These are phyloP conservation scores for Opisthocomus hoazin DNA, from an alignment of 2,113 vertebrate genomes.

Conservation along the genomic window DNA sequence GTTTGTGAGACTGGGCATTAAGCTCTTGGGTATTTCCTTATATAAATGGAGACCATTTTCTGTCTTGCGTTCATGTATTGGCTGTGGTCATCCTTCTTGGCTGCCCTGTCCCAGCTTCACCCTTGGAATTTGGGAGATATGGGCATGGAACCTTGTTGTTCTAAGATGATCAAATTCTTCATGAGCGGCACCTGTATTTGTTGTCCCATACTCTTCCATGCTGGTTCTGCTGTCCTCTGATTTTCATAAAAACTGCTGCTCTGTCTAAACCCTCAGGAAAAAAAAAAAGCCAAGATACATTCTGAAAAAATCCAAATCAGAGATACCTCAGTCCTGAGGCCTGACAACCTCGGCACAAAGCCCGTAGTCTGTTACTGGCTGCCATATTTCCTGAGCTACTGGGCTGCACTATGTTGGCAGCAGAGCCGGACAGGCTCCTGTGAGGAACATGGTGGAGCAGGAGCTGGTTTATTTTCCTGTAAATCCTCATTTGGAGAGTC, in stretches of 20 bases:
- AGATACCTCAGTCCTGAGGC: no score
- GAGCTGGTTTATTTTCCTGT: neutral
- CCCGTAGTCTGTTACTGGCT: neutral
- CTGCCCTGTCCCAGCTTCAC: rapidly evolving
- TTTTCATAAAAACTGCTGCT: neutral
- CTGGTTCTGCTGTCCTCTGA: neutral
- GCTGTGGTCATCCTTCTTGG: neutral
- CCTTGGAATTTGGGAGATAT: neutral
- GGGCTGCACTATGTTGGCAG: neutral
- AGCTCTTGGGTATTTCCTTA: neutral
- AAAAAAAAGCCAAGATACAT: neutral
- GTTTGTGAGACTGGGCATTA: neutral
- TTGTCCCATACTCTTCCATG: neutral
- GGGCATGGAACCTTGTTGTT: neutral
- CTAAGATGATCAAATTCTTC: neutral
- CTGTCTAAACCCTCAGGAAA: neutral
- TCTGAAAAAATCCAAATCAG: rapidly evolving
- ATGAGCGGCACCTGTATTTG: neutral
- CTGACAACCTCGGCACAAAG: rapidly evolving
- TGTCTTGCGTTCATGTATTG: rapidly evolving
- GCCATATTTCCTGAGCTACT: neutral
- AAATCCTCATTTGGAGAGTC: neutral
- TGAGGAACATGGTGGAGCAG: rapidly evolving
- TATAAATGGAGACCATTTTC: neutral
- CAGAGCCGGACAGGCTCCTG: neutral